Evolutionary conservation across 2,797 vertebrate species (phyloP).

Genomic region (Serranus cabrilla): DNA sequence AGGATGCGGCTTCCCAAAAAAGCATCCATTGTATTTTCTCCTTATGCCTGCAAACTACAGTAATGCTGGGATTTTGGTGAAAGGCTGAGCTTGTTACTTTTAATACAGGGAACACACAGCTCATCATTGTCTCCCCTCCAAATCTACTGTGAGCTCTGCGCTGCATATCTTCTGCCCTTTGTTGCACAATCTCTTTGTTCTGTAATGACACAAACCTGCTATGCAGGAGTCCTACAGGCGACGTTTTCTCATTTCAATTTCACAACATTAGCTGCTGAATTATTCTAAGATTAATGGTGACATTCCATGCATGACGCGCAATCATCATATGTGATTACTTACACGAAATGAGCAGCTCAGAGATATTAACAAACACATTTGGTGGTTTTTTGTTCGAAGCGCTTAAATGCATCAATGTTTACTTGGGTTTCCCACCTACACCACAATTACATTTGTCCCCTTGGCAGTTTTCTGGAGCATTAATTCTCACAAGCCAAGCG

Average conservation of each 20-base stretch:
- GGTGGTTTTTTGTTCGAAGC: conserved; percentile 47
- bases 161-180: conserved; percentile 36
- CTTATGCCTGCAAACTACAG: conserved; percentile 44
- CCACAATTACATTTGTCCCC: conserved; percentile 58
- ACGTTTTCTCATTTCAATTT: conserved; percentile 63
- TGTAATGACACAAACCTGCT: conserved; percentile 57
- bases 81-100: conserved; percentile 43
- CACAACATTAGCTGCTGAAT: conserved; percentile 61
- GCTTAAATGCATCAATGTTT: conserved; percentile 59
- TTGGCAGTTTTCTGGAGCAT: conserved; percentile 48
- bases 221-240: conserved; percentile 40
- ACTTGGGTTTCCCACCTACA: conserved; percentile 52
- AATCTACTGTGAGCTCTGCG: conserved; percentile 40
- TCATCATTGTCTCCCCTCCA: conserved; percentile 27
- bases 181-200: conserved; percentile 54
- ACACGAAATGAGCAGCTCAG: conserved; percentile 66
- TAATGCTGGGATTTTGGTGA: conserved; percentile 27
- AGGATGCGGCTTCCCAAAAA: conserved; percentile 32
- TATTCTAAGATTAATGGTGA: conserved; percentile 64
- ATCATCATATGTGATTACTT: conserved; percentile 59
- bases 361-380: conserved; percentile 63
- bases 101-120: conserved; percentile 41
- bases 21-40: conserved; percentile 51
- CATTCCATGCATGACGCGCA: conserved; percentile 57
- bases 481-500: conserved; percentile 51